Conservation (phyloP, 1,140 invertebrate species). For the Holotrichia oblita region DNA sequence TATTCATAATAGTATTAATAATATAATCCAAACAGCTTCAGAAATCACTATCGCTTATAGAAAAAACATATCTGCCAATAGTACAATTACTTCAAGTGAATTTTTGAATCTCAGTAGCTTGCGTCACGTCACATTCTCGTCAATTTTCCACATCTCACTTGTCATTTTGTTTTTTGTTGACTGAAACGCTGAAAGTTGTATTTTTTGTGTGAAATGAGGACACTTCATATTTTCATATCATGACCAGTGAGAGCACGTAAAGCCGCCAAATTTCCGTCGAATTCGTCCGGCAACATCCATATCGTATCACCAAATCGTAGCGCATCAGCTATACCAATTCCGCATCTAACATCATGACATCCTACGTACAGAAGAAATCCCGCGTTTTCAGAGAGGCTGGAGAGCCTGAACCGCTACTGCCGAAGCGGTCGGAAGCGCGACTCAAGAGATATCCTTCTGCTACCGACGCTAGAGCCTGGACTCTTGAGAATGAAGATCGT, state of each 20-base stretch:
- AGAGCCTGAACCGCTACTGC: constrained; percentile 43
- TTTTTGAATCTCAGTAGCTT: constrained; percentile 15
- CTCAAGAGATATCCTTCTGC: constrained; percentile 55
- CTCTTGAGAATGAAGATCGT: constrained; percentile 51
- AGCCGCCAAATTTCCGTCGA: constrained; percentile 16
- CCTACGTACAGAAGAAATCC: constrained; percentile 52
- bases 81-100: too few species aligned
- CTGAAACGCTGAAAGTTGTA: not conserved
- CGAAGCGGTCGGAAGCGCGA: constrained; percentile 53
- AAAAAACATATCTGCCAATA: too few species aligned
- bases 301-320: not conserved
- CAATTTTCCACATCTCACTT: constrained; percentile 1
- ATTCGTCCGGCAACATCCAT: not conserved
- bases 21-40: too few species aligned
- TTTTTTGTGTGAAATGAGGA: not conserved
- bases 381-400: constrained; percentile 48
- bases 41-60: too few species aligned
- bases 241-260: not conserved
- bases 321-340: not conserved
- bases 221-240: constrained; percentile 11
- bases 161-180: constrained; percentile 36
- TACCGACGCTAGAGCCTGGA: constrained; percentile 56
- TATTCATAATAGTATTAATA: too few species aligned
- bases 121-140: not conserved
- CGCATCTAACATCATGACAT: constrained; percentile 48